Evolutionary conservation across 2,888 invertebrate genomes (phyloP), one percentile per base, ranked within the genome.

Genomic region (Hybos culiciformis): DNA sequence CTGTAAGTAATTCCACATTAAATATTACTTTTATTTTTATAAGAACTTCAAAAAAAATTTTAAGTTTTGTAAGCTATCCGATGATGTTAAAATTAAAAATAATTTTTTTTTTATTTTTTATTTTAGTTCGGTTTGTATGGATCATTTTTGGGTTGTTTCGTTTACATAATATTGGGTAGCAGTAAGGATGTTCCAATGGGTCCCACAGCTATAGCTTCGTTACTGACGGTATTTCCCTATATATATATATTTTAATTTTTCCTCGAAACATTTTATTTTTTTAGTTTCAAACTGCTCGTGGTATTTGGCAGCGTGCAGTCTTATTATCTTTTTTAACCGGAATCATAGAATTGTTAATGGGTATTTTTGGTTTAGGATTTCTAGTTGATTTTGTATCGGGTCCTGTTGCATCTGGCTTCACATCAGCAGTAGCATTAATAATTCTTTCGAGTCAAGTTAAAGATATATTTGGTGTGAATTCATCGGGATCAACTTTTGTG

Each of bases 131-230:
- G 94, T 34, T 71, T 94, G 44, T 94, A 93, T 65, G 85, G 90
- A 38, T 88, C 92, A 17, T 93, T 93, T 65, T 67, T 92, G 55
- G 90, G 92, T 42, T 84, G 85, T 62, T 83, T 93, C 63, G 72
- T 91, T 49, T 94, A 94, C 70, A 83, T 87, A 50, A 63, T 93
- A 48, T 74, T 93, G 52, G 92, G 92, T 19, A 86, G 87, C 44
- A 87, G 90, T 62, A 90, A 90, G 64, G 91, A 92, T 63, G 83
- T 91, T 50, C 91, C 92, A 2, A 78, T 92, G 54, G 92, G 94
- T 7, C 93, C 93, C 4, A 92, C 91, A 3, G 92, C 93, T 51
- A 90, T 94, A 51, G 81, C 87, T 47, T 87, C 92, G 1, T 69
- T 93, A 46, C 74, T 93, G 51, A 90, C 90, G 3, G n/a, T n/a